Evolutionary conservation across 2,797 vertebrate genomes (phyloP).

Genomic region (Buceros bicornis): DNA sequence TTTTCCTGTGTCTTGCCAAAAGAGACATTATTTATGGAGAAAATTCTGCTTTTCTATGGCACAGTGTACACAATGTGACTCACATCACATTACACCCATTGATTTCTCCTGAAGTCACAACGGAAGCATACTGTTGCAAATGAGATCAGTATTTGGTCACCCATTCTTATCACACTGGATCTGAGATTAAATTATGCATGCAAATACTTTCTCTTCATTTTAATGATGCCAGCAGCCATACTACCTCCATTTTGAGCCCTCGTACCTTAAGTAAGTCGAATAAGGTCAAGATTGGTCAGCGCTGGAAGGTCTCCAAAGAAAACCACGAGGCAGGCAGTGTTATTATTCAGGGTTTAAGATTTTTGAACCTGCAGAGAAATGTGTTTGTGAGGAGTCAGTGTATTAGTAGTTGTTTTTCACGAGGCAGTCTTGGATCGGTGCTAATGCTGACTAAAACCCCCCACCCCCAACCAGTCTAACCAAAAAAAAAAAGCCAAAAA

Average conservation of each 20-base stretch:
- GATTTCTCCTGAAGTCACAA: slow-evolving; percentile 24
- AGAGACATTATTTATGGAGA: slow-evolving; percentile 15
- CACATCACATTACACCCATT: neutral
- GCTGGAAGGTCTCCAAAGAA: slow-evolving; percentile 25
- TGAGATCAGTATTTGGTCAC: neutral
- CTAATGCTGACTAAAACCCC: neutral
- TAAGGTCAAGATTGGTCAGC: neutral
- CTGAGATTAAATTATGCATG: neutral
- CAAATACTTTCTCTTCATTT: neutral
- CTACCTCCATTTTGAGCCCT: neutral
- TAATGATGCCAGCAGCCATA: neutral
- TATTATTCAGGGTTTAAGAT: slow-evolving; percentile 11
- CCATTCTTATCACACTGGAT: neutral
- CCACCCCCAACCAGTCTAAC: neutral
- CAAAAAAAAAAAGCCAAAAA: neutral
- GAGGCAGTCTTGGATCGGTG: neutral
- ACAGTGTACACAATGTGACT: neutral
- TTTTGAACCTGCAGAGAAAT: slow-evolving; percentile 23
- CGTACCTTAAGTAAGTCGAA: neutral
- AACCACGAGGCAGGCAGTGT: neutral
- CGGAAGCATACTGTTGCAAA: neutral
- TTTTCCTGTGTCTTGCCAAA: neutral
- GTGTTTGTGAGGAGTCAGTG: neutral
- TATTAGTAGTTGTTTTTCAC: neutral
- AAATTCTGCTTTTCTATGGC: neutral